A percentile compares a stretch with the other conserved stretches of the same genome.
These are phyloP conservation scores for Chiloscyllium plagiosum DNA, from an alignment of 2,113 vertebrate genomes.

Conservation along the genomic window DNA sequence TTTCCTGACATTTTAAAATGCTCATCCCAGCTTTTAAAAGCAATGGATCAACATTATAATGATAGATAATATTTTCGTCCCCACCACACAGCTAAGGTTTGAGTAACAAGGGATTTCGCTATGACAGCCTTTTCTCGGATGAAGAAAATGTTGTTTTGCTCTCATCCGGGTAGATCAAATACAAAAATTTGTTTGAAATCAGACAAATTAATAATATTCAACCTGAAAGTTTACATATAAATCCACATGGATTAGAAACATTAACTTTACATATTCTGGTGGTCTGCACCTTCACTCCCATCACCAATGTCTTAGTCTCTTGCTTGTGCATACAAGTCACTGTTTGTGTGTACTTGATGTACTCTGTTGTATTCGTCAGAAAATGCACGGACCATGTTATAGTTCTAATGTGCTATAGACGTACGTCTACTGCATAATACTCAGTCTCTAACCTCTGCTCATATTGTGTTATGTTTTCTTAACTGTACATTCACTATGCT, in stretches of 20 bases:
- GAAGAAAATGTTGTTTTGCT: not conserved
- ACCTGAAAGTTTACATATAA: not conserved
- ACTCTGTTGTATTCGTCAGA: not conserved
- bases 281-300: not conserved
- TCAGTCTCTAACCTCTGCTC: not conserved
- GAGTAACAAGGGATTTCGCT: not conserved
- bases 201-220: not conserved
- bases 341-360: not conserved
- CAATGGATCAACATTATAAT: not conserved
- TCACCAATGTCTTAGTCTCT: not conserved
- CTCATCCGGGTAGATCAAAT: not conserved
- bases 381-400: not conserved
- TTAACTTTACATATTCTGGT: not conserved
- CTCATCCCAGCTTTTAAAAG: not conserved
- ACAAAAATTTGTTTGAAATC: not conserved
- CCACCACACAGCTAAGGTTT: not conserved
- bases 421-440: not conserved
- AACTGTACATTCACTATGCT: not conserved
- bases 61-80: not conserved
- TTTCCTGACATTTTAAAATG: slow-evolving; percentile 26
- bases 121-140: not conserved
- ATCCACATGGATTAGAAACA: not conserved
- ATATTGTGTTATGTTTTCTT: not conserved
- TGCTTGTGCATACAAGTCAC: not conserved
- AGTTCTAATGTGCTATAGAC: not conserved